These are phyloP conservation scores for Lordiphosa collinella DNA, from an alignment of 1,140 invertebrate species.

Conservation along the genomic window DNA sequence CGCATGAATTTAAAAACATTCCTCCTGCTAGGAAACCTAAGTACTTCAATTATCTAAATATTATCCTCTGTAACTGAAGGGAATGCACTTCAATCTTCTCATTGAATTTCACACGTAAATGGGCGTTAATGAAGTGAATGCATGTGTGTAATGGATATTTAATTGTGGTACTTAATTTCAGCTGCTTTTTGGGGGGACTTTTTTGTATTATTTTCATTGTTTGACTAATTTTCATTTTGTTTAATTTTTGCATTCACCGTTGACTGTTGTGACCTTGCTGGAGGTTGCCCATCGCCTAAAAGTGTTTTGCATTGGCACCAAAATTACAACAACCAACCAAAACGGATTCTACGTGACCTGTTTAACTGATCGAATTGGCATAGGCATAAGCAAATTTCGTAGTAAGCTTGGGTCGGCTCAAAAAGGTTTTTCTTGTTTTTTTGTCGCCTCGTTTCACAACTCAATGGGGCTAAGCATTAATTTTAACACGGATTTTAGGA, in stretches of 20 bases:
- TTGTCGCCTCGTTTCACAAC: conserved; percentile 33
- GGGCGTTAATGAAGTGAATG: not conserved
- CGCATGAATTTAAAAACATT: too few species aligned
- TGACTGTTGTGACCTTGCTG: conserved; percentile 57
- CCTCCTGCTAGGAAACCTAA: too few species aligned
- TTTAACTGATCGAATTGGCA: conserved; percentile 44
- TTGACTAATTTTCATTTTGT: not conserved
- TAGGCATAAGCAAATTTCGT: conserved; percentile 37
- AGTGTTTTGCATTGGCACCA: conserved; percentile 61
- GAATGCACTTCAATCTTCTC: too few species aligned
- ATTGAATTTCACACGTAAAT: too few species aligned
- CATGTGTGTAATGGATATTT: conserved; percentile 5
- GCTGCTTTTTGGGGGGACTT: not conserved
- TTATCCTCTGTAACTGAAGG: too few species aligned
- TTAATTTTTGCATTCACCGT: conserved; percentile 25
- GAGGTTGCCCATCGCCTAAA: conserved; percentile 56
- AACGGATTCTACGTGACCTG: conserved; percentile 68
- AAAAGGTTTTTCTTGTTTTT: conserved; percentile 30
- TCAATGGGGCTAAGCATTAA: conserved; percentile 37
- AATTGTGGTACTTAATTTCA: conserved; percentile 4
- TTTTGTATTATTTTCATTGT: conserved; percentile 3
- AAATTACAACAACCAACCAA: conserved; percentile 49
- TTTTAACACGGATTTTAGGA: conserved; percentile 39
- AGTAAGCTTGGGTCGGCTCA: conserved; percentile 41
- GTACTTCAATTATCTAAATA: too few species aligned